Evolutionary conservation across 2,113 vertebrate genomes (phyloP).

Genomic region (rat (Rattus norvegicus)): GRCr8 NC_086020.1:7882001-7882500

Average conservation of each 20-base stretch:
- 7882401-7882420: background rate
- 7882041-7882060: background rate
- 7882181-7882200: background rate
- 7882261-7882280: background rate
- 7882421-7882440: constrained; percentile 32
- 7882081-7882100: background rate
- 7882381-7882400: background rate
- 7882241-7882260: background rate
- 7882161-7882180: background rate
- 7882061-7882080: background rate
- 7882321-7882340: background rate
- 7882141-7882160: background rate
- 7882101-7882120: background rate
- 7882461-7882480: background rate
- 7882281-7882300: background rate
- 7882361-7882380: background rate
- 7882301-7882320: background rate
- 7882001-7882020: background rate
- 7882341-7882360: background rate
- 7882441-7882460: background rate
- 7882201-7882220: constrained; percentile 35
- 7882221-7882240: background rate
- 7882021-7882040: constrained; percentile 4
- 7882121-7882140: background rate
- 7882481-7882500: background rate